Conservation (phyloP, 2,113 vertebrate genomes). For the Chaenocephalus aceratus region DNA sequence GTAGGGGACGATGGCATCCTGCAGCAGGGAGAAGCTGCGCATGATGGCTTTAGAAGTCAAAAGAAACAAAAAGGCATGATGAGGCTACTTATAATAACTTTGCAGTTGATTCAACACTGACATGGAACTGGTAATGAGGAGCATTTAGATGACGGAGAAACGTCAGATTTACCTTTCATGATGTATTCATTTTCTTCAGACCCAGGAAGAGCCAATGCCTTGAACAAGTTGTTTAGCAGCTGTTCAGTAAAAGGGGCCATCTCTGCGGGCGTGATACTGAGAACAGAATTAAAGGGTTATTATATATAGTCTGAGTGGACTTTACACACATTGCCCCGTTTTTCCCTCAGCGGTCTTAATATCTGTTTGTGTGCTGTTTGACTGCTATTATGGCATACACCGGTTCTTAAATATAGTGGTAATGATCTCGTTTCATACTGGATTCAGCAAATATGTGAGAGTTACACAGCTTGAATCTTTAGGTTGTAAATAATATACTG, state of each 20-base stretch:
- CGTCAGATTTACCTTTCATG: slow-evolving; percentile 92
- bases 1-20: slow-evolving; percentile 96
- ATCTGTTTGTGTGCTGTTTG: not conserved
- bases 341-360: not conserved
- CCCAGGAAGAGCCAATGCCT: slow-evolving; percentile 92
- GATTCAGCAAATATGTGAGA: not conserved
- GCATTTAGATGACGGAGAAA: not conserved
- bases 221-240: slow-evolving; percentile 95
- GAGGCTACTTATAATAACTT: slow-evolving; percentile 17
- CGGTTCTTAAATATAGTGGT: not conserved
- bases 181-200: slow-evolving; percentile 99
- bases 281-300: not conserved
- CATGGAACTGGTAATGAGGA: not conserved
- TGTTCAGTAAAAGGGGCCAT: slow-evolving; percentile 94
- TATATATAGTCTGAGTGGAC: not conserved
- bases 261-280: slow-evolving; percentile 92
- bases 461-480: not conserved
- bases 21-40: slow-evolving; percentile 98
- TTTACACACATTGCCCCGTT: not conserved
- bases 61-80: slow-evolving; percentile 1
- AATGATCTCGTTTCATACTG: not conserved
- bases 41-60: slow-evolving; percentile 91
- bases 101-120: not conserved
- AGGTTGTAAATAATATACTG: not conserved
- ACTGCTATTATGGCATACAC: not conserved